Evolutionary conservation across 2,888 invertebrate species (phyloP).

Genomic region (Hanleya hanleyi): DNA sequence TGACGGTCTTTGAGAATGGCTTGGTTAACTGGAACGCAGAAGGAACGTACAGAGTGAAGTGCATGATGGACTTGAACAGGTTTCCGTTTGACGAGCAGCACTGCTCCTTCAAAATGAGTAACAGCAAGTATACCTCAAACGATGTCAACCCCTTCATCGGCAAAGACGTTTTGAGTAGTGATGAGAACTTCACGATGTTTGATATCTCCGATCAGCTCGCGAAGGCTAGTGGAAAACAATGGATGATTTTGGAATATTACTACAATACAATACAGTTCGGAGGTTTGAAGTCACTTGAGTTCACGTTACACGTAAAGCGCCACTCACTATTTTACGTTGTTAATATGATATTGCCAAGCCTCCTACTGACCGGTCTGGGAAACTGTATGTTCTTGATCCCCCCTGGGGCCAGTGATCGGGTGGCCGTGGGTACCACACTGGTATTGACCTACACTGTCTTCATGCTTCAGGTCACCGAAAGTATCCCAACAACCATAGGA

Average conservation of each 20-base stretch:
- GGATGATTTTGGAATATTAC: not conserved
- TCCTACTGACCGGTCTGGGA: not conserved
- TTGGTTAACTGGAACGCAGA: not conserved
- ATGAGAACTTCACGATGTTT: not conserved
- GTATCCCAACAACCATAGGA: not conserved
- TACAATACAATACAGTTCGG: not conserved
- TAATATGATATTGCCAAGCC: not conserved
- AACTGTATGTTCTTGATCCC: slow-evolving; percentile 3
- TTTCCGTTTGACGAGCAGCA: slow-evolving; percentile 3
- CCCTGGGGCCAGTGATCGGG: not conserved
- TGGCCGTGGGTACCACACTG: not conserved
- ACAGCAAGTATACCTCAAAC: not conserved
- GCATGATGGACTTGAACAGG: not conserved
- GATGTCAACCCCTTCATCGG: not conserved
- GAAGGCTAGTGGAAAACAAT: not conserved
- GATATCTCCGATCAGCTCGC: not conserved
- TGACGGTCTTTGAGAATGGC: not conserved
- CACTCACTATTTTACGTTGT: not conserved
- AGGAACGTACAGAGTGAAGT: not conserved
- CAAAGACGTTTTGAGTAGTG: too few species aligned
- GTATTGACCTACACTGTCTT: slow-evolving; percentile 4
- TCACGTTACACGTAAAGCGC: not conserved
- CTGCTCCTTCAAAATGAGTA: not conserved
- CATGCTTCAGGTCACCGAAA: not conserved
- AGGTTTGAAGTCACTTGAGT: not conserved